These are phyloP conservation scores for Acinonyx jubatus DNA, from an alignment of 2,113 vertebrate species.

Conservation along the genomic window DNA sequence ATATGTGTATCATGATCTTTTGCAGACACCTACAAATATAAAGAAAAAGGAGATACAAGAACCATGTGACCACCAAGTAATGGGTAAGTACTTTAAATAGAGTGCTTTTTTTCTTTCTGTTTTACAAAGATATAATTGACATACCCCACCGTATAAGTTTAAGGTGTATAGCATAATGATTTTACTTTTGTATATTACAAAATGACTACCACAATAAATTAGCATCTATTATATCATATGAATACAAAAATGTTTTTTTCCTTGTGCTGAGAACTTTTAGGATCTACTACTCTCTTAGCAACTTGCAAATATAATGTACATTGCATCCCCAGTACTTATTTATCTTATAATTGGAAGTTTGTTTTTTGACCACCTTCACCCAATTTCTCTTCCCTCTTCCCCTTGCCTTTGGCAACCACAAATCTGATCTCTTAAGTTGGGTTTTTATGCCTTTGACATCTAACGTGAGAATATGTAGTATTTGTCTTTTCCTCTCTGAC, in stretches of 20 bases:
- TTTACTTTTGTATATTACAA: not conserved
- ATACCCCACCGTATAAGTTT: not conserved
- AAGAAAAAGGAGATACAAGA: not conserved
- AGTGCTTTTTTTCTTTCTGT: not conserved
- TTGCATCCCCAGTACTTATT: not conserved
- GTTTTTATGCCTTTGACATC: not conserved
- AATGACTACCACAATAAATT: not conserved
- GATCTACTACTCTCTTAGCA: not conserved
- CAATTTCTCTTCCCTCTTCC: not conserved
- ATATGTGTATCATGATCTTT: not conserved
- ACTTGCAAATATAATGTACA: not conserved
- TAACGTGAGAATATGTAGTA: not conserved
- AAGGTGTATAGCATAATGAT: not conserved
- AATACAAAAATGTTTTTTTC: not conserved
- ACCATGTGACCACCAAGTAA: not conserved
- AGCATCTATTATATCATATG: not conserved
- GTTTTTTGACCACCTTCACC: not conserved
- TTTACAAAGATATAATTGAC: not conserved
- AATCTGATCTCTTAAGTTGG: not conserved
- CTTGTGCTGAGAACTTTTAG: not conserved
- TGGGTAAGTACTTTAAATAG: not conserved
- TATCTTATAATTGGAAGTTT: not conserved
- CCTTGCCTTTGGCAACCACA: not conserved
- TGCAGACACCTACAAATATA: not conserved
- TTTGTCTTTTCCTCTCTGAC: not conserved